Evolutionary conservation across 2,888 invertebrate species (phyloP), one percentile per base, ranked within the genome.

Genomic region (Drosophila kokeensis): DNA sequence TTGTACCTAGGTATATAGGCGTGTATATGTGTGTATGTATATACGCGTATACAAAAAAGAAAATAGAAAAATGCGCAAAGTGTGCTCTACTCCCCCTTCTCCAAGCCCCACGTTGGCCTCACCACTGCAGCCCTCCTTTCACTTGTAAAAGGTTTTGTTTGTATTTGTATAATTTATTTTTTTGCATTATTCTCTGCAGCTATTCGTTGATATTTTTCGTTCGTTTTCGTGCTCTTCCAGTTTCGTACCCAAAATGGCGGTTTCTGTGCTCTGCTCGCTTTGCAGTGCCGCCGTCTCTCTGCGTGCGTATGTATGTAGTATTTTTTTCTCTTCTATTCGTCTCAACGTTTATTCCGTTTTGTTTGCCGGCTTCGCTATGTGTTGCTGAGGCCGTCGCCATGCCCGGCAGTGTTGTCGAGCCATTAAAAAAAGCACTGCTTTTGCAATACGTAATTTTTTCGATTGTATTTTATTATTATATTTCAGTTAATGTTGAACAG

Each of bases 161-260:
- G 90, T 90, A 86, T 86, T 80, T 79, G 73, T 81, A 74, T 61
- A 57, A 72, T 58, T 76, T 8, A 29, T 13, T 77, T 83, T 78
- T 83, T 90, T 69, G 86, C 83, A 82, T 77, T 85, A 69, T 81
- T 82, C 83, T 77, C 59, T 78, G 66, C 74, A 73, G 81, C 68
- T 63, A 73, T 82, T 85, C 85, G 87, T 82, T 83, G 85, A 79
- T 83, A 82, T 83, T 90, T 85, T 82, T 62, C 65, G 64, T 77
- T 72, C 77, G 73, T 65, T 80, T 76, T 81, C 53, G 74, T 73
- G 66, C 69, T 78, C 82, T 81, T 82, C 78, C 77, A 76, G 87
- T 74, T 83, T 76, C 81, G 73, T 82, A 75, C 78, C 68, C 76
- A 90, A 89, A 84, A 87, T 91, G 87, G 91, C 86, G 83, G 90